A percentile compares a stretch with the other conserved stretches of the same genome.
phyloP scores from a whole-genome alignment of 37 sponge, comb jelly and placozoan species.

The Dysidea cf. avara region DNA sequence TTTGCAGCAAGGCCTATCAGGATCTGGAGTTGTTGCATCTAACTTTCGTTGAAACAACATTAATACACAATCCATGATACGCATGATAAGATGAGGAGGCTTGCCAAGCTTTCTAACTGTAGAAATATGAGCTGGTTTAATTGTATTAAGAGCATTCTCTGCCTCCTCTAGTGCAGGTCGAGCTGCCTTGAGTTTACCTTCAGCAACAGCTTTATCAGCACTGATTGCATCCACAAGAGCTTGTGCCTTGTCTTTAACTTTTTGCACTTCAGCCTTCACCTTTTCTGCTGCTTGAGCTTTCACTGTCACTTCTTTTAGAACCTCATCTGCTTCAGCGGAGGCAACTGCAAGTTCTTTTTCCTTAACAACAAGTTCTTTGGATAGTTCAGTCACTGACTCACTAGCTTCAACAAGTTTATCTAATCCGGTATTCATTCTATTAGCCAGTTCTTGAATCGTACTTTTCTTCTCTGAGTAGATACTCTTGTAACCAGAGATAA shows the following conservation, averaged over 20 bases:
- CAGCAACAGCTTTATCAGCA: conserved; percentile 91
- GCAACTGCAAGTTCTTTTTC: conserved; percentile 96
- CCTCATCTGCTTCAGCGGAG: conserved; percentile 86
- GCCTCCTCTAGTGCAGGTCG: conserved; percentile 96
- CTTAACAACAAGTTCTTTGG: conserved; percentile 90
- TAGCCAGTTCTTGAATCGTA: conserved; percentile 75
- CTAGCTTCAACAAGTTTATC: conserved; percentile 95
- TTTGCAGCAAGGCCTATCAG: conserved; percentile 81
- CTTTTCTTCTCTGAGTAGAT: conserved; percentile 87
- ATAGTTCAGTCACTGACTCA: conserved; percentile 83
- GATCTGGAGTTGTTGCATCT: conserved; percentile 54
- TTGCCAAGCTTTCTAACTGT: conserved; percentile 97
- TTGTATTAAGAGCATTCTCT: conserved; percentile 96
- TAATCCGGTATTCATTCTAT: conserved; percentile 97
- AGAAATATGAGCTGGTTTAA: conserved; percentile 95
- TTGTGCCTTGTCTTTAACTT: conserved; percentile 98
- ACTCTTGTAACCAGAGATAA: conserved; percentile 88
- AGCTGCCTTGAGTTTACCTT: conserved; percentile 88
- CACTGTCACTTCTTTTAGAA: conserved; percentile 93
- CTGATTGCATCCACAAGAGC: conserved; percentile 92
- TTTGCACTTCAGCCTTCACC: conserved; percentile 96
- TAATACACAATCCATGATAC: conserved; percentile 99
- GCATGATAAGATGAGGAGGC: conserved; percentile 99
- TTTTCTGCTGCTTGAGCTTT: conserved; percentile 98
- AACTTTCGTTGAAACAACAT: conserved; percentile 84